Base-by-base conservation (phyloP, 2,797 vertebrate genomes). In the Pangasius mekongensis region DNA sequence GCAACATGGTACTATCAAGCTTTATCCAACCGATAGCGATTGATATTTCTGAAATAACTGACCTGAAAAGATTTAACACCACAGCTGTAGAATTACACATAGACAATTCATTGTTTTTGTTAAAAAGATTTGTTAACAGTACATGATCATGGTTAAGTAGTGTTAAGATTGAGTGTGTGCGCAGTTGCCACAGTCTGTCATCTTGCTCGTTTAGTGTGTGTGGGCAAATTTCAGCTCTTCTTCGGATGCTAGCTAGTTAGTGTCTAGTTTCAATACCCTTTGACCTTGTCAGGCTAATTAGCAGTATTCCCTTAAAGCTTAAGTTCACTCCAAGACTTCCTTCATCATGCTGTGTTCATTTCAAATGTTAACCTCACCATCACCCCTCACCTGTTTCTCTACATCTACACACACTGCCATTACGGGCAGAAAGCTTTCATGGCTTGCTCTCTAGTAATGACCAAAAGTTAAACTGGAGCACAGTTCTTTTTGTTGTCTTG, bases 201-300 rank as follows among this genome's bases (percentile, higher is more conserved):
- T 64, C 71, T 64, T 52, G 73, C 27, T 76, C 56, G 20, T 76
- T 88, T 66, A 47, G 84, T 76, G 84, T 64, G 54, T 73, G 67
- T 49, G 77, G 24, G 85, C 64, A 52, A 39, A 60, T 80, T 84
- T 87, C 64, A 88, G 83, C 73, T 90, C 83, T 86, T 89, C 71
- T 86, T 89, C 52, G 60, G 87, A 90, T 89, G 87, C 66, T 88
- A 80, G 84, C 89, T 89, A 86, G 80, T 85, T 88, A 91, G 91
- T 89, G 84, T 92, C 87, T 90, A 87, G 89, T 92, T 92, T 91
- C 91, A 87, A 83, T 84, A 80, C 91, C 92, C 92, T 92, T 87
- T 91, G 92, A 91, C 92, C 92, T 90, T 80, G 52, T 64, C 80
- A 14, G 86, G 86, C 91, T 92, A 92, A 93, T 93, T 92, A 92